Conservation (phyloP, 2,797 vertebrate species). For the Takifugu ocellatus region DNA sequence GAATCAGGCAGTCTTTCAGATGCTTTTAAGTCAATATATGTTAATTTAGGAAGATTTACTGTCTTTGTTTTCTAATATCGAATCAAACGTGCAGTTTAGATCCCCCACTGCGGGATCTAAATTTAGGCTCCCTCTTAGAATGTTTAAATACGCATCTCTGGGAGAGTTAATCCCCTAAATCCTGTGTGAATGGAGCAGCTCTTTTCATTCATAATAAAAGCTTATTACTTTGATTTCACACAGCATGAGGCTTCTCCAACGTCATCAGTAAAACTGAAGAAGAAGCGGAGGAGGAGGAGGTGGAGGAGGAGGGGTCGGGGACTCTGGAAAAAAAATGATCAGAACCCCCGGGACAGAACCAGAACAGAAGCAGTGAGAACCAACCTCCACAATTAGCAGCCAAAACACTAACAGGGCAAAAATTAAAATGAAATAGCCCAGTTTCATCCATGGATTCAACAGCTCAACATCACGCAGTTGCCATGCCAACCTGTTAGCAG, state of each 20-base stretch:
- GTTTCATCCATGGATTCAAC: slow-evolving; percentile 50
- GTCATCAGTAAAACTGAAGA: slow-evolving; percentile 1
- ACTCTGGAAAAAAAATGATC: neutral
- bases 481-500: slow-evolving; percentile 70
- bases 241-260: slow-evolving; percentile 1
- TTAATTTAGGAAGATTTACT: too few species aligned
- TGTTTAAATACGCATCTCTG: slow-evolving; percentile 38
- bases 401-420: slow-evolving; percentile 26
- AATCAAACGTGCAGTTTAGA: neutral
- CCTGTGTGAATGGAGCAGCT: slow-evolving; percentile 30
- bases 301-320: too few species aligned
- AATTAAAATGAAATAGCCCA: slow-evolving; percentile 19
- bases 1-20: neutral
- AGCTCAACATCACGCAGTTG: slow-evolving; percentile 59
- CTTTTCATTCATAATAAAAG: slow-evolving; percentile 12
- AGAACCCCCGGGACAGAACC: slow-evolving; percentile 2
- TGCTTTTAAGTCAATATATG: neutral
- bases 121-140: slow-evolving; percentile 21
- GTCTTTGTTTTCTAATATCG: neutral
- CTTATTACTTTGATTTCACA: neutral
- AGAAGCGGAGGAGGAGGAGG: neutral
- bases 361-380: slow-evolving; percentile 13
- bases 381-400: slow-evolving; percentile 18
- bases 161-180: slow-evolving; percentile 43
- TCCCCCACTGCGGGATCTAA: slow-evolving; percentile 13